Evolutionary conservation across 2,888 invertebrate genomes (phyloP), one percentile per base, ranked within the genome.

Genomic region (Smittia sp.): DNA sequence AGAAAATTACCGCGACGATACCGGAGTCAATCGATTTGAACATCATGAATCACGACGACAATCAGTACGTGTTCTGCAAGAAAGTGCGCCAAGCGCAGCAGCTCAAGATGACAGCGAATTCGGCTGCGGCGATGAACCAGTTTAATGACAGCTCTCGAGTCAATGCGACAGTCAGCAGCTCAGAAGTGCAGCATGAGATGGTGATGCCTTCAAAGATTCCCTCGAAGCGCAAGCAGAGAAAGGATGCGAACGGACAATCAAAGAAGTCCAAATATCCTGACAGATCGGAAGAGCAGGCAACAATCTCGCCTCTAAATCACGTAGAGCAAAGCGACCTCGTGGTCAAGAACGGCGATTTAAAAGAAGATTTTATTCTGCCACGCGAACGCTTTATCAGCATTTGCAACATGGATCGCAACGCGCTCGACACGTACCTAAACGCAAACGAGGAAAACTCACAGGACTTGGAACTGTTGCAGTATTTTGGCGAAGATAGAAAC

Each of bases 401-500:
- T 77, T 89, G 90, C 79, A 89, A 89, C 77, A 89, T 92, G 79
- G 91, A 91, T 80, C 90, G 91, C 77, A 91, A 92, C 81, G 91
- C 90, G 75, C 83, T 93, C 76, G 92, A 92, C 80, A 92, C 92
- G 82, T 93, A 92, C 80, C 84, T 93, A 76, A 89, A 90, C 80
- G 89, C 88, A 76, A 90, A 90, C 75, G 87, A 87, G 76, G 87
- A 87, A 76, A 89, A 88, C 80, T 89, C 89, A 58, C 91, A 90
- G 79, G 93, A 93, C 81, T 92, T 92, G 79, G 93, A 93, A 82
- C 83, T 94, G 77, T 85, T 92, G 80, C 91, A 92, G 83, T 93
- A 93, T 83, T 93, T 93, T 82, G 90, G 87, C 76, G 88, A 88
- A 75, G 83, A 83, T 76, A 82, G 79, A 18, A 73, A 73, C 11